A percentile compares a stretch with the other conserved stretches of the same genome.
Evolutionary conservation across 2,113 vertebrate genomes (phyloP).

Genomic region (Thermophis baileyi): DNA sequence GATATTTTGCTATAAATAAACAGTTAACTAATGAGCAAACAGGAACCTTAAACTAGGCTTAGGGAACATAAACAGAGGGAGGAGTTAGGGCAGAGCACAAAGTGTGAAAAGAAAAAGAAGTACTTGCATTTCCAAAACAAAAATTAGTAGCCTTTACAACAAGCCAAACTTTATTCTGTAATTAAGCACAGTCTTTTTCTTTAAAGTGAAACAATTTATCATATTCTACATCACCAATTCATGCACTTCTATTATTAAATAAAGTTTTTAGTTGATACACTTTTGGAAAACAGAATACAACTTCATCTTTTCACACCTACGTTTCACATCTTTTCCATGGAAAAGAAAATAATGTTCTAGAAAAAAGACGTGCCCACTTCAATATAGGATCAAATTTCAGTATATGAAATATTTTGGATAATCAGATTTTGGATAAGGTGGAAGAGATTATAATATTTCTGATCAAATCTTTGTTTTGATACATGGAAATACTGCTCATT

Average conservation of each 20-base stretch:
- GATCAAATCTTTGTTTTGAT: neutral
- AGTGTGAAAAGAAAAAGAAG: neutral
- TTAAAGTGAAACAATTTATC: neutral
- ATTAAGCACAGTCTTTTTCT: neutral
- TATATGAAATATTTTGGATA: no score
- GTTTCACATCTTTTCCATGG: neutral
- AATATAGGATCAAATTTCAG: neutral
- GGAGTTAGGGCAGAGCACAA: neutral
- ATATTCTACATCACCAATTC: neutral
- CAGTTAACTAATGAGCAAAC: neutral
- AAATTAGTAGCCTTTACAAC: neutral
- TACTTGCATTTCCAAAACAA: neutral
- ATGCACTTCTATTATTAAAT: neutral
- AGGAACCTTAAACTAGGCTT: neutral
- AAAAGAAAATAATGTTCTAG: neutral
- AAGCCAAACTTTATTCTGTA: neutral
- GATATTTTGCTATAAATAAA: neutral
- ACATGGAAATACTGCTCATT: neutral
- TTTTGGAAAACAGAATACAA: neutral
- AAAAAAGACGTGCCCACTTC: neutral
- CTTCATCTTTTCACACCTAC: neutral
- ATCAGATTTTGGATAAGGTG: neutral
- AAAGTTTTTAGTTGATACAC: neutral
- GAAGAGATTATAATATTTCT: neutral
- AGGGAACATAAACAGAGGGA: neutral